Evolutionary conservation across 2,113 vertebrate species (phyloP), one percentile per base, ranked within the genome.

Genomic region (Myocastor coypus): DNA sequence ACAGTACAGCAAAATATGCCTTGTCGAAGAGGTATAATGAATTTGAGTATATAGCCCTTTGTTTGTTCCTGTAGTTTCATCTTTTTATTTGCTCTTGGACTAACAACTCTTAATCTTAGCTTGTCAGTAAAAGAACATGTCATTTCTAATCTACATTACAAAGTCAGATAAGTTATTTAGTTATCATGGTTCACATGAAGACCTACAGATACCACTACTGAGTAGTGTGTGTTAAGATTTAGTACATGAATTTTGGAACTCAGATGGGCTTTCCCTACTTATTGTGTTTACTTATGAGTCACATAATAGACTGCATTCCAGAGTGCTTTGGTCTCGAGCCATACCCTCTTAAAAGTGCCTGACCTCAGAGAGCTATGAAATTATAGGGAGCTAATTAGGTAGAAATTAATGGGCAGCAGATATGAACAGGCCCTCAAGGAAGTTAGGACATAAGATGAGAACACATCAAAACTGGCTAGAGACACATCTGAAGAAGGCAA

Each of bases 91-190:
- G 75, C 28, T 86, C 37, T 83, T 89, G 34, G 26, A 64, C 24
- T 50, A 50, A 14, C 16, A 42, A 55, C 17, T 82, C n/a, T 92
- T 92, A 37, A 61, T 80, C 20, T 90, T 78, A 90, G 3, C 32
- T 89, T 85, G 57, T 50, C 69, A 91, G 34, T 40, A 91, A 73
- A 12, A 64, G 69, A 83, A 71, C 40, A 55, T 83, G 73, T 77
- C 22, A 89, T 37, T 96, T 96, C 66, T 94, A 84, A 81, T 78
- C 80, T 94, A 83, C 1, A 94, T 75, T 40, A 89, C 7, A 96
- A 90, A 88, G 55, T 19, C 84, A 84, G 20, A 61, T 22, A 93
- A 82, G 32, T 82, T 85, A 20, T 73, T 59, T 22, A 69, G 7
- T 83, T 68, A 95, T 5, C 26, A 52, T 55, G 55, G 28, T 86